Percentiles rank a stretch among this genome's conserved stretches.
phyloP scores from a whole-genome alignment of 2,888 invertebrate species.

The Frankliniella fusca region DNA sequence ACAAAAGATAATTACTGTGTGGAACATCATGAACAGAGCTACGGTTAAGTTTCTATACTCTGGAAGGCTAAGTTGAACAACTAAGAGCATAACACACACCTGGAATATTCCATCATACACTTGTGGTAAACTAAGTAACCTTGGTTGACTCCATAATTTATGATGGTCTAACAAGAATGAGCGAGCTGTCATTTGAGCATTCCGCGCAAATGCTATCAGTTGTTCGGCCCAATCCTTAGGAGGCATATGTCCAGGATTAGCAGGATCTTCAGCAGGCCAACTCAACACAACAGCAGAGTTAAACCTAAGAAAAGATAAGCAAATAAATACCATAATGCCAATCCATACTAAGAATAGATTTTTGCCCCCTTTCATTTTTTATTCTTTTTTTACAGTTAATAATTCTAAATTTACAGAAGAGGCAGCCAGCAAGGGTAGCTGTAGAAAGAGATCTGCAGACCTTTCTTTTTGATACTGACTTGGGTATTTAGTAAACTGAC shows the following conservation, averaged over 20 bases:
- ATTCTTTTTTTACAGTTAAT: no score
- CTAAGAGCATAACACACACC: constrained; percentile 47
- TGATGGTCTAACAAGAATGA: constrained; percentile 70
- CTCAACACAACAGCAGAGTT: constrained; percentile 61
- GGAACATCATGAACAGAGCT: neutral
- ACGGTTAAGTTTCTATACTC: neutral
- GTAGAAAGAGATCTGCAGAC: no score
- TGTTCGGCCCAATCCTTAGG: constrained; percentile 26
- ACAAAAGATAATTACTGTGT: constrained; percentile 30
- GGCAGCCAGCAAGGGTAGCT: no score
- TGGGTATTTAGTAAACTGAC: no score
- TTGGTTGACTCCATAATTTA: constrained; percentile 74
- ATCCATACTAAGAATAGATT: no score
- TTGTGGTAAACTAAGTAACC: constrained; percentile 76
- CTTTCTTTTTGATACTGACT: no score
- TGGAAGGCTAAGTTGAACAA: neutral
- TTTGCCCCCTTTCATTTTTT: no score
- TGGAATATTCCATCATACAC: constrained; percentile 90
- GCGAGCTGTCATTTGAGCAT: constrained; percentile 56
- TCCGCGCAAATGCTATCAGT: neutral
- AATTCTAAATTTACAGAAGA: no score
- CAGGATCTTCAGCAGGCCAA: constrained; percentile 62
- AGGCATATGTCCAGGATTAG: constrained; percentile 56
- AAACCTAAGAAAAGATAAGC: constrained; percentile 47
- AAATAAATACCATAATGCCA: neutral